Evolutionary conservation across 2,888 invertebrate species (phyloP).

Genomic region (Sarcophaga subvicina): DNA sequence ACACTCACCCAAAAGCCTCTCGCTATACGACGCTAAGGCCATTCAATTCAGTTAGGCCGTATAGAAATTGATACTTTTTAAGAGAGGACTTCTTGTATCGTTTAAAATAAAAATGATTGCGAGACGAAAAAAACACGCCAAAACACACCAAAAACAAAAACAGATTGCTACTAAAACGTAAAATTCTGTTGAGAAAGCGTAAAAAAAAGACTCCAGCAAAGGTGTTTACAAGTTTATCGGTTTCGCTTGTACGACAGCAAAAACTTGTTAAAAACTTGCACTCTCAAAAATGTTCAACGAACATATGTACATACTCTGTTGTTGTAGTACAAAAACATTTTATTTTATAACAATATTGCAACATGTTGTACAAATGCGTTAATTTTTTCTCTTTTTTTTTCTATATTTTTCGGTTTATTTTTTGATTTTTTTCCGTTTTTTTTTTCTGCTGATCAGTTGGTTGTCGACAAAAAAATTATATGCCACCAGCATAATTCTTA

Average conservation of each 20-base stretch:
- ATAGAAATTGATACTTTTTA: slow-evolving; percentile 57
- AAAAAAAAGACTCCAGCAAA: slow-evolving; percentile 56
- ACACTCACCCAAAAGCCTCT: slow-evolving; percentile 30
- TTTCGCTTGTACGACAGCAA: slow-evolving; percentile 65
- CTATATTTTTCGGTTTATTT: background rate
- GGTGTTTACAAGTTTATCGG: slow-evolving; percentile 70
- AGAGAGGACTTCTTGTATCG: slow-evolving; percentile 44
- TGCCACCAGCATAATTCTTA: slow-evolving; percentile 69
- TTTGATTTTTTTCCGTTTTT: slow-evolving; percentile 30
- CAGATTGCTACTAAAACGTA: background rate
- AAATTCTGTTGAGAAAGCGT: background rate
- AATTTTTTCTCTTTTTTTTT: slow-evolving; percentile 42
- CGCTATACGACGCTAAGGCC: background rate
- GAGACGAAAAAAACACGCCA: background rate
- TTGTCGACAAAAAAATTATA: slow-evolving; percentile 61
- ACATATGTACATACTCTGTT: background rate
- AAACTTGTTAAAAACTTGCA: slow-evolving; percentile 69
- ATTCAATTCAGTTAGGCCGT: slow-evolving; percentile 25
- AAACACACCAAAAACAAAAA: background rate
- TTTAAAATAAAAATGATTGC: slow-evolving; percentile 19
- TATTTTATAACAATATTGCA: slow-evolving; percentile 61
- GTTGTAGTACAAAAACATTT: slow-evolving; percentile 45
- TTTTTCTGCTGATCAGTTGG: slow-evolving; percentile 10
- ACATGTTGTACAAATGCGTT: slow-evolving; percentile 69
- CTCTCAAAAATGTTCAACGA: slow-evolving; percentile 34